Evolutionary conservation across 1,140 invertebrate species (phyloP).

Genomic region (Pachyrhynchus sulphureomaculatus): DNA sequence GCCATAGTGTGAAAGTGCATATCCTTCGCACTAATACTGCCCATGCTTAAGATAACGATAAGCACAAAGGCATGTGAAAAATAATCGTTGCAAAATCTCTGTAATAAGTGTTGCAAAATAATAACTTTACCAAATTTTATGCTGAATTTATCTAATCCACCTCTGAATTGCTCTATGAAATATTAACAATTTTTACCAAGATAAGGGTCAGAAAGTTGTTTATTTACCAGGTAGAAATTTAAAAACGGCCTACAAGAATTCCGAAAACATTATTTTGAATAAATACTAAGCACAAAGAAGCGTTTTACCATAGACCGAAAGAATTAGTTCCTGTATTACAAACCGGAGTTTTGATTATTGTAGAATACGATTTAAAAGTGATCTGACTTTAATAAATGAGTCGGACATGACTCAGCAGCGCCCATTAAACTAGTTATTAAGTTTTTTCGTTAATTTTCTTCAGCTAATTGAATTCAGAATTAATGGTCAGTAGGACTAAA

Average conservation of each 20-base stretch:
- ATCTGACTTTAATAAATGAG: constrained; percentile 16
- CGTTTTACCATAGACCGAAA: no score
- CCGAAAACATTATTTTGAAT: background rate
- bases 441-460: constrained; percentile 12
- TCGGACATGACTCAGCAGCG: constrained; percentile 1
- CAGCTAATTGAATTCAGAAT: constrained; percentile 13
- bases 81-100: no score
- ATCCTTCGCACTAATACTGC: no score
- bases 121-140: no score
- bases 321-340: no score
- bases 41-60: no score
- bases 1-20: no score
- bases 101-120: no score
- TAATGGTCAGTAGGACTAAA: background rate
- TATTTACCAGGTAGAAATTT: constrained; percentile 6
- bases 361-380: background rate
- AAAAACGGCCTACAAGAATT: background rate
- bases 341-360: constrained; percentile 2
- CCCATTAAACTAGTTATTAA: constrained; percentile 16
- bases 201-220: background rate
- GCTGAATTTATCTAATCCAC: background rate
- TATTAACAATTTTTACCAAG: constrained; percentile 5
- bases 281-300: constrained; percentile 1
- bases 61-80: no score
- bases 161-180: constrained; percentile 5